phyloP scores from a whole-genome alignment of 2,113 vertebrate genomes.

The Carassius gibelio region DNA sequence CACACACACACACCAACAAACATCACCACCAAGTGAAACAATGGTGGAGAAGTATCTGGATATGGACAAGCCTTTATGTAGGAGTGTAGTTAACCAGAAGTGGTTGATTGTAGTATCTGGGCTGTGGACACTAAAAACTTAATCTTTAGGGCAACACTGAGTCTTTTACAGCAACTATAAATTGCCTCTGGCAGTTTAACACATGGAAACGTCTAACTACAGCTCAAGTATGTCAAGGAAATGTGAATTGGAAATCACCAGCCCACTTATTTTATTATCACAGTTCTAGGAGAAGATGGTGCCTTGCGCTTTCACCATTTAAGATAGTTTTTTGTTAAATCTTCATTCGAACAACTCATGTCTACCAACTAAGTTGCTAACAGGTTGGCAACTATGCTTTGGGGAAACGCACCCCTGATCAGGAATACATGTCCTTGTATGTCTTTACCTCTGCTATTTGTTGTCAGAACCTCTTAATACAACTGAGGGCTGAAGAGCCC shows the following conservation, averaged over 20 bases:
- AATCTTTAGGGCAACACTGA: slow-evolving; percentile 6
- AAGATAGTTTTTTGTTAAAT: not conserved
- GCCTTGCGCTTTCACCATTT: not conserved
- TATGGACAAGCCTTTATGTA: not conserved
- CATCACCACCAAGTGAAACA: too few species aligned
- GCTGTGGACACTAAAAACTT: too few species aligned
- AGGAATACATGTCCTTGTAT: slow-evolving; percentile 55
- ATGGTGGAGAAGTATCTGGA: too few species aligned
- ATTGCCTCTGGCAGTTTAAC: slow-evolving; percentile 1
- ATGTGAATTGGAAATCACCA: slow-evolving; percentile 14
- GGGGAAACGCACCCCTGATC: not conserved
- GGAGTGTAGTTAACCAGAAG: not conserved
- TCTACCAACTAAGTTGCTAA: too few species aligned
- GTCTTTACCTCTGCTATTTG: slow-evolving; percentile 39
- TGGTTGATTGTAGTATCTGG: too few species aligned
- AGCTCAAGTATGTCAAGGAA: slow-evolving; percentile 9
- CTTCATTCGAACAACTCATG: not conserved
- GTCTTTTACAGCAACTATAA: slow-evolving; percentile 23
- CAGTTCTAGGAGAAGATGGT: not conserved
- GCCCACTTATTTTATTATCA: not conserved
- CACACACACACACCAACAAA: too few species aligned
- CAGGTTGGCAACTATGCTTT: not conserved
- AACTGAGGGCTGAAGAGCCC: not conserved
- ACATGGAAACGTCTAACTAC: slow-evolving; percentile 21
- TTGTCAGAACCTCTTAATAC: not conserved